A percentile compares a stretch with the other conserved stretches of the same genome.
phyloP scores from a whole-genome alignment of 2,113 vertebrate genomes.

The Pelodiscus sinensis region DNA sequence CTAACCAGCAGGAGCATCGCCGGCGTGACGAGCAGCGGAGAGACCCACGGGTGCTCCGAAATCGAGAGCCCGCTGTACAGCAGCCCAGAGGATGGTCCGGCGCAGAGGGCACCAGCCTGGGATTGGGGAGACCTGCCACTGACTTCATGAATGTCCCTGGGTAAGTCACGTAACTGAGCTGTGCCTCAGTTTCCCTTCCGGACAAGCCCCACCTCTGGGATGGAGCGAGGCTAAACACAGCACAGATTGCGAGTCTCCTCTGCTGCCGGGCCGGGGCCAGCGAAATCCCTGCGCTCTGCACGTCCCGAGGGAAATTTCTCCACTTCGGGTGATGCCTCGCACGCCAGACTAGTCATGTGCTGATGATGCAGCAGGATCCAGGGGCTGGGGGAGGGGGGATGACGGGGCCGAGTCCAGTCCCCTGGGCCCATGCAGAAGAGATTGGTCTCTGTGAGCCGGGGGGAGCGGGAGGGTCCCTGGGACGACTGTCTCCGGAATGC shows the following conservation, averaged over 20 bases:
- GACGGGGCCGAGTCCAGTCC: not conserved
- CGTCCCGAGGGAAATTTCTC: not conserved
- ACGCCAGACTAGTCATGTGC: not conserved
- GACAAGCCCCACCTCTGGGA: not conserved
- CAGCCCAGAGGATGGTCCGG: no score
- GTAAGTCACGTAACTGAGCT: not conserved
- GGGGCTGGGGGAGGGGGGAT: not conserved
- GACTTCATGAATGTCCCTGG: not conserved
- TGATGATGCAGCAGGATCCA: no score
- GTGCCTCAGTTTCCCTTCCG: not conserved
- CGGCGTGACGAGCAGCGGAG: not conserved
- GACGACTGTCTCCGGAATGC: not conserved
- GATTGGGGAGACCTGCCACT: not conserved
- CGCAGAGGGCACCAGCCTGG: not conserved
- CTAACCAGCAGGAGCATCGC: not conserved
- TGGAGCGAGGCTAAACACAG: not conserved
- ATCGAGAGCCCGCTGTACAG: not conserved
- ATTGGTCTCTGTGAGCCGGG: not conserved
- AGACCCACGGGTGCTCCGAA: not conserved
- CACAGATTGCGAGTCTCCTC: not conserved
- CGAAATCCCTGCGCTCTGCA: not conserved
- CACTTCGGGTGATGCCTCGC: not conserved
- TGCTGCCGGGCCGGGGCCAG: not conserved
- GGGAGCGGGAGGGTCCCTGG: not conserved
- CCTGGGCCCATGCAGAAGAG: not conserved